phyloP scores from a whole-genome alignment of 2,888 invertebrate species.

The Lysandra bellargus region DNA sequence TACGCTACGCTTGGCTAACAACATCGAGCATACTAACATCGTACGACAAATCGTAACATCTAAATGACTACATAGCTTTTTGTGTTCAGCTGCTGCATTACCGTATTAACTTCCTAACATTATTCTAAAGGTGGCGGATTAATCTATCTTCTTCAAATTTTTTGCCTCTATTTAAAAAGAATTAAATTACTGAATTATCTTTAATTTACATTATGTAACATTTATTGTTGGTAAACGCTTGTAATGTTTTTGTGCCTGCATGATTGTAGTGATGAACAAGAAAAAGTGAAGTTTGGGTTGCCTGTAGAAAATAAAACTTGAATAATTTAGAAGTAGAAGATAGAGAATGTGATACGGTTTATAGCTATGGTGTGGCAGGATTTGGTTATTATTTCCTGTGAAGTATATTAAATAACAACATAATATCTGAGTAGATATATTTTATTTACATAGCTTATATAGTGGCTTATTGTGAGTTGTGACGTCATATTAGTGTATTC shows the following conservation, averaged over 20 bases:
- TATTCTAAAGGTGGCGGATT: neutral
- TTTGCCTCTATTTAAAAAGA: neutral
- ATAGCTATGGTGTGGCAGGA: neutral
- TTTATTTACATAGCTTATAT: neutral
- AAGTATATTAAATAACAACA: too few species aligned
- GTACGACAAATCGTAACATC: constrained; percentile 16
- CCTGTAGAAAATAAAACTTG: neutral
- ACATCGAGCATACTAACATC: constrained; percentile 36
- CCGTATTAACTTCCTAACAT: neutral
- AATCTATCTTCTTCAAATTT: neutral
- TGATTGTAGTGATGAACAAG: neutral
- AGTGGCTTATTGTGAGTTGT: neutral
- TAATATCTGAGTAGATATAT: too few species aligned
- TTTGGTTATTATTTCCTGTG: neutral
- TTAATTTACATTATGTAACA: neutral
- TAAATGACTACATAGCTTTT: neutral
- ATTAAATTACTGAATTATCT: neutral
- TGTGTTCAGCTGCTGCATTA: neutral
- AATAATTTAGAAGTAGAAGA: neutral
- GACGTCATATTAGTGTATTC: neutral
- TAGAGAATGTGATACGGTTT: neutral
- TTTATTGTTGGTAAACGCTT: neutral
- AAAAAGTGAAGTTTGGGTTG: neutral
- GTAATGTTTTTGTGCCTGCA: constrained; percentile 1
- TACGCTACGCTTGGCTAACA: constrained; percentile 44